These are phyloP conservation scores for Axis porcinus DNA, from an alignment of 2,113 vertebrate genomes.

Conservation along the genomic window DNA sequence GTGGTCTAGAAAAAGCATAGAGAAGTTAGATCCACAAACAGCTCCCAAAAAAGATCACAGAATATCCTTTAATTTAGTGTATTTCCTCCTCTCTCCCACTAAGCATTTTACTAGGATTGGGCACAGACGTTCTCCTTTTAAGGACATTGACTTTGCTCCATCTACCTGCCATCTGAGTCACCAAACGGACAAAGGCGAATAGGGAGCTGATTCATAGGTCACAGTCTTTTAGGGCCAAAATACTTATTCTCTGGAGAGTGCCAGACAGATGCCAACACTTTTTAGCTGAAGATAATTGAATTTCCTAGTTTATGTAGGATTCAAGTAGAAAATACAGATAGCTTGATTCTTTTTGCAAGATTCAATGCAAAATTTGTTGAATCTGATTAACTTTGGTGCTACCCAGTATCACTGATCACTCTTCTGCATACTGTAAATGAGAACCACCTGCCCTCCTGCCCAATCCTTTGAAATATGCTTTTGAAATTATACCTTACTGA, in stretches of 20 bases:
- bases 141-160: not conserved
- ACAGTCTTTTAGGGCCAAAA: not conserved
- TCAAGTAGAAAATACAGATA: not conserved
- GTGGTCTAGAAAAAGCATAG: not conserved
- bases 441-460: not conserved
- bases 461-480: not conserved
- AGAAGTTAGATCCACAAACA: not conserved
- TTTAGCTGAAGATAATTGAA: not conserved
- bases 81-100: not conserved
- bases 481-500: not conserved
- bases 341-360: not conserved
- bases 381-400: conserved; percentile 14
- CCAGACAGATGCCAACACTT: not conserved
- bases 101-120: not conserved
- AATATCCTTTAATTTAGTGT: not conserved
- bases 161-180: not conserved
- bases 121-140: not conserved
- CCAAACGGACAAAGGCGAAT: not conserved
- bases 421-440: not conserved
- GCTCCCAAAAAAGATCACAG: not conserved
- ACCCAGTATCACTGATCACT: not conserved
- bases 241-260: not conserved
- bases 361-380: not conserved
- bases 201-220: not conserved
- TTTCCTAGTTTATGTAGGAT: not conserved